Evolutionary conservation across 2,888 invertebrate species (phyloP).

Genomic region (Agriopis marginaria): DNA sequence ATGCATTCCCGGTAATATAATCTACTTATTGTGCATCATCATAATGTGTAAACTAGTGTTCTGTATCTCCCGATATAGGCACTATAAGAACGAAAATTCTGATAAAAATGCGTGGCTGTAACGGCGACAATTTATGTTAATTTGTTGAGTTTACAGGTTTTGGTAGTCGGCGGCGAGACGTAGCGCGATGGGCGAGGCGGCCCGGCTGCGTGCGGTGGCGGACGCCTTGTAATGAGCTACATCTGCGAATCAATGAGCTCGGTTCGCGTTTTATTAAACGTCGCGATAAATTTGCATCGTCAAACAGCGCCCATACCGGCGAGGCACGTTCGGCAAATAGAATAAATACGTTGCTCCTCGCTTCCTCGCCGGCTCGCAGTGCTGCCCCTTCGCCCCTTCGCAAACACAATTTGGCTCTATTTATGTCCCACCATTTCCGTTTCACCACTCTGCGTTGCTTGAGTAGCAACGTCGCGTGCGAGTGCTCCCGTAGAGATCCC

Average conservation of each 20-base stretch:
- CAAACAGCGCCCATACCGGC: conserved; percentile 77
- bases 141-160: conserved; percentile 66
- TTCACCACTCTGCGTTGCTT: conserved; percentile 51
- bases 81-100: conserved; percentile 47
- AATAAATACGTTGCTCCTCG: conserved; percentile 78
- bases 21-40: conserved; percentile 37
- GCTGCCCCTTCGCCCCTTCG: conserved; percentile 62
- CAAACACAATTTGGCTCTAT: conserved; percentile 81
- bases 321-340: conserved; percentile 84
- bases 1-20: conserved; percentile 38
- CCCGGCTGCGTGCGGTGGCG: conserved; percentile 48
- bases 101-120: conserved; percentile 45
- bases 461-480: conserved; percentile 54
- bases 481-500: conserved; percentile 47
- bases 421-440: conserved; percentile 63
- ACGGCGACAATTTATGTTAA: conserved; percentile 61
- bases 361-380: conserved; percentile 58
- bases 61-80: conserved; percentile 22
- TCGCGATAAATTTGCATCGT: conserved; percentile 83
- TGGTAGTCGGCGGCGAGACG: conserved; percentile 52
- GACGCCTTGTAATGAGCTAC: conserved; percentile 67
- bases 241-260: conserved; percentile 78
- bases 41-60: conserved; percentile 23
- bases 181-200: conserved; percentile 42
- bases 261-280: conserved; percentile 79